These are phyloP conservation scores for Tapirus indicus DNA, from an alignment of 2,797 vertebrate genomes.

Conservation along the genomic window DNA sequence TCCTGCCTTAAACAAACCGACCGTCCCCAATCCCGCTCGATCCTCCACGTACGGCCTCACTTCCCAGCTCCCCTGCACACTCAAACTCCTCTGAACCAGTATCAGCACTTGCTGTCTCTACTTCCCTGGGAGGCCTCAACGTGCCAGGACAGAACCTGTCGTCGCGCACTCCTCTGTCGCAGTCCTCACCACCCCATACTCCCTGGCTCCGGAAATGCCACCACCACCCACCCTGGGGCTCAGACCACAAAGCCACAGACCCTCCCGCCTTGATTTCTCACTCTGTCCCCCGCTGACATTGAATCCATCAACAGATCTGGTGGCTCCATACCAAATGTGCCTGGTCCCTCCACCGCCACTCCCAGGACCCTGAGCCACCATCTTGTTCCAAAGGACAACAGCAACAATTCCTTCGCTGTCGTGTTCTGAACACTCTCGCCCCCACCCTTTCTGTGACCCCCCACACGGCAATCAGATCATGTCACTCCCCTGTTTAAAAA, in stretches of 20 bases:
- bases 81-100: fast-evolving
- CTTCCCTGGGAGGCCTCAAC: too few species aligned
- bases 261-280: fast-evolving
- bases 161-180: fast-evolving
- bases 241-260: fast-evolving
- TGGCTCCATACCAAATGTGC: not conserved
- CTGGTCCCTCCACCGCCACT: fast-evolving
- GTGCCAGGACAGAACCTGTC: not conserved
- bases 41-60: fast-evolving
- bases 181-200: fast-evolving
- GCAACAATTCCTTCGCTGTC: fast-evolving
- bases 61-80: fast-evolving
- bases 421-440: not conserved
- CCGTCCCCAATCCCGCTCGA: fast-evolving
- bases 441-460: not conserved
- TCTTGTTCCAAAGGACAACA: not conserved
- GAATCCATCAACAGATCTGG: not conserved
- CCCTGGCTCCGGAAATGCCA: fast-evolving
- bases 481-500: not conserved
- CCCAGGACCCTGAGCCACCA: not conserved
- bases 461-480: fast-evolving
- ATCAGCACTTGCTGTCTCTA: fast-evolving
- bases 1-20: fast-evolving
- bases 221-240: fast-evolving
- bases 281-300: fast-evolving